Base-by-base conservation (phyloP, 2,888 invertebrate genomes). In the Zygogramma bicolorata region DNA sequence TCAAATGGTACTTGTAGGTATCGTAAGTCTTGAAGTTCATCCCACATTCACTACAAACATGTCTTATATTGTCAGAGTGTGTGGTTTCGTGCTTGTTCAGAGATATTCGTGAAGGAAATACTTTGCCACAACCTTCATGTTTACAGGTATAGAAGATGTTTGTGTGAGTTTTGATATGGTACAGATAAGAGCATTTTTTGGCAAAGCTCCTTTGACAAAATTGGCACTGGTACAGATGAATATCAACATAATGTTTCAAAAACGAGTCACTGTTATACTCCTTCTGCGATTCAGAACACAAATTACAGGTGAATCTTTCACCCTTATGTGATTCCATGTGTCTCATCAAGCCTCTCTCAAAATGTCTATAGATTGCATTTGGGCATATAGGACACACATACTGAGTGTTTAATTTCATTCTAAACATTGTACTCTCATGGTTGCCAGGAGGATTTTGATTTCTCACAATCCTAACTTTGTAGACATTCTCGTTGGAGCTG, bases 1-100 rank as follows among this genome's bases (percentile, higher is more conserved):
- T 77, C 42, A 73, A 70, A 59, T 82, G 82, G 68, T 81, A 81
- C 60, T 75, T 71, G 18, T 77, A 76, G 2, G 77, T 77, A 63
- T 81, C 80, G 22, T 76, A 79, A 5, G 76, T 77, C 59, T 76
- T 77, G 61, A 79, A 82, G 27, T 77, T 72, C 25, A 72, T 73
- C 7, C 80, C 80, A 67, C 82, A 82, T 40, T 77, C 53, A 13
- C 70, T 68, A 66, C 81, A 82, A 34, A 77, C 67, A 63, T 79
- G 78, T 27, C 76, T 80, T 6, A 68, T 69, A 18, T 71, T 65
- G 2, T 74, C 65, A 4, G 73, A 71, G 71, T 82, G 82, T 6
- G 73, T 65, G 8, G 63, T 46, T 63, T 75, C 60, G 46, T 82
- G 82, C 62, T 78, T 80, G 15, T 73, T 72, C 27, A 81, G 66